Conservation (phyloP, 92 coral and sea anemone genomes). For the Isaurus tuberculatus region DNA sequence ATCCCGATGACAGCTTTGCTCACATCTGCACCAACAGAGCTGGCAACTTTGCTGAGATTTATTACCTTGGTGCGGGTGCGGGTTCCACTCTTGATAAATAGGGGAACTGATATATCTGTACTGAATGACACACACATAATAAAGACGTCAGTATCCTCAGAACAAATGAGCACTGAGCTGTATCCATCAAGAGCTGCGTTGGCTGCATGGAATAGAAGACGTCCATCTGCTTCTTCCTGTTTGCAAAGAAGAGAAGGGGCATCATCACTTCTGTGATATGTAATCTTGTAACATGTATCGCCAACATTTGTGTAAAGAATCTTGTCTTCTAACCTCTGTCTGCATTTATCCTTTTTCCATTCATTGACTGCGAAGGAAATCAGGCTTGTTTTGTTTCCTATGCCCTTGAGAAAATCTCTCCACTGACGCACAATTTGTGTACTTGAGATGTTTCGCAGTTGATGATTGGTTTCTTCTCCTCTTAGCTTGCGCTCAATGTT, state of each 20-base stretch:
- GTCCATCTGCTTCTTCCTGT: constrained; percentile 69
- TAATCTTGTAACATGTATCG: constrained; percentile 41
- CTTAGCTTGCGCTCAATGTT: constrained; percentile 48
- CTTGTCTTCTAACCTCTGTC: constrained; percentile 44
- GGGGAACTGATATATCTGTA: constrained; percentile 31
- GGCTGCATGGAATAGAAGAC: constrained; percentile 57
- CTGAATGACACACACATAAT: constrained; percentile 45
- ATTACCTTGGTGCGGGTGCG: constrained; percentile 50
- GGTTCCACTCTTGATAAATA: constrained; percentile 44
- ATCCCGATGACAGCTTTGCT: constrained; percentile 35
- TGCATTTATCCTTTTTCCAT: constrained; percentile 48
- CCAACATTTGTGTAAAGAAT: constrained; percentile 39
- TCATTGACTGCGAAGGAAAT: constrained; percentile 56
- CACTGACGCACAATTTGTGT: constrained; percentile 58
- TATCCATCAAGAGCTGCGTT: constrained; percentile 53
- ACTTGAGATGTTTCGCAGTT: constrained; percentile 56
- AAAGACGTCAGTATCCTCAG: constrained; percentile 62
- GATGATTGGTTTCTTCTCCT: constrained; percentile 59
- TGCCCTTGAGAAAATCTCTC: constrained; percentile 48
- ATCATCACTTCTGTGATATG: constrained; percentile 45
- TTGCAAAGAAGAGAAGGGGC: constrained; percentile 35
- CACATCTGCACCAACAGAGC: constrained; percentile 26
- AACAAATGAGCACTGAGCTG: constrained; percentile 36
- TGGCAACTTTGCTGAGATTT: constrained; percentile 47
- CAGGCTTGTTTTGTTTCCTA: constrained; percentile 47